Evolutionary conservation across 1,140 invertebrate genomes (phyloP), one percentile per base, ranked within the genome.

Genomic region (Pseudomyrmex flavicornis): DNA sequence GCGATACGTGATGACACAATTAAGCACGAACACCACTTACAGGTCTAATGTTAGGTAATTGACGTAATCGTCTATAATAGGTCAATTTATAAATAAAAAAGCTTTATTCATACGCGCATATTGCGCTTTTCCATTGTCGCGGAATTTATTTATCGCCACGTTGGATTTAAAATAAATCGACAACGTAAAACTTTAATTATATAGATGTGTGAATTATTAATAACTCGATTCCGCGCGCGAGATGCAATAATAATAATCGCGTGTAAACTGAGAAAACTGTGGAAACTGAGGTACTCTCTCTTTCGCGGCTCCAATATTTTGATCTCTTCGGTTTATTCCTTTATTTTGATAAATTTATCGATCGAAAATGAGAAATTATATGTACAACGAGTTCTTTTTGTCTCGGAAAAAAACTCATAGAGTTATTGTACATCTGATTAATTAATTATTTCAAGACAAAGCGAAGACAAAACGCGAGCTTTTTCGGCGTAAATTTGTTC

Each of bases 31-130:
- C 35, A 35, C 5, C 35, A 26, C 5, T 26, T 76, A 46, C 22
- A 76, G 35, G 52, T 54, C 59, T 82, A 46, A 58, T 58, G 69
- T 75, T 80, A 15, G 66, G 46, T 80, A 72, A 80, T 80, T 80
- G 76, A 80, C 76, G 76, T 44, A 80, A 80, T 80, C 66, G 15
- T 72, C 12, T 80, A 80, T 66, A 72, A 80, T 80, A 80, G 76
- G 76, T 80, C 76, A 80, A 35, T 61, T 44, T 58, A 56, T 56
- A 70, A 80, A 80, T 80, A 72, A 56, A 35, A 35, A 44, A 5
- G 46, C 54, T 72, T 70, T 80, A 80, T 80, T 80, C 66, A 80
- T 80, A 80, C 66, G 15, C 46, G 54, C 44, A 15, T 54, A 58
- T 80, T n/a, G 66, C 76, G 44, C 46, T 80, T 80, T 80, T 72